Percentiles rank a stretch among this genome's conserved stretches.
These are phyloP conservation scores for Apocrypta bakeri DNA, from an alignment of 1,140 invertebrate genomes.

Conservation along the genomic window DNA sequence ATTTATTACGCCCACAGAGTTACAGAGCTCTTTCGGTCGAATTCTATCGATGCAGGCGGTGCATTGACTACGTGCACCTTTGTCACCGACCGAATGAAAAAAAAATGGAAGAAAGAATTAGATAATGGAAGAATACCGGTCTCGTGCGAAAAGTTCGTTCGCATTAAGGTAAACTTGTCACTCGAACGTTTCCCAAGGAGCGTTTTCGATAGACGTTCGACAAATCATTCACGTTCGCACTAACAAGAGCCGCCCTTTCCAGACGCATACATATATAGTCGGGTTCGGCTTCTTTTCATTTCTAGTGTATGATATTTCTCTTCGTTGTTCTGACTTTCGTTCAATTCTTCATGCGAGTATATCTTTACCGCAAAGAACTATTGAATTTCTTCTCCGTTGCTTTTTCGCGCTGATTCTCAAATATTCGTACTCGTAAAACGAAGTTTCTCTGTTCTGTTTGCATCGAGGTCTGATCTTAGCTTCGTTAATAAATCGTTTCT, in stretches of 20 bases:
- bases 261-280: background rate
- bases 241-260: constrained; percentile 38
- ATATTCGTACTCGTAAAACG: background rate
- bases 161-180: constrained; percentile 33
- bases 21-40: background rate
- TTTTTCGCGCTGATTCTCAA: background rate
- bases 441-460: background rate
- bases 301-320: constrained; percentile 33
- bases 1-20: too few species aligned
- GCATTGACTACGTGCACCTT: background rate
- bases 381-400: background rate
- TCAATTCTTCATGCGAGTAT: background rate
- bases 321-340: background rate
- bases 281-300: constrained; percentile 4
- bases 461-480: background rate
- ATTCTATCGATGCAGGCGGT: background rate
- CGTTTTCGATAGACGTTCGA: background rate
- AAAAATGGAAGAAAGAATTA: too few species aligned
- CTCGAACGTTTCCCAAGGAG: constrained; percentile 24
- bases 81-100: background rate
- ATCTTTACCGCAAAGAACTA: background rate
- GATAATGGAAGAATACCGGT: background rate
- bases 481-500: constrained; percentile 10
- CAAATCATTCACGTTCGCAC: constrained; percentile 32
- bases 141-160: background rate